Conservation (phyloP, 2,113 vertebrate species). For the Eulemur macaco region DNA sequence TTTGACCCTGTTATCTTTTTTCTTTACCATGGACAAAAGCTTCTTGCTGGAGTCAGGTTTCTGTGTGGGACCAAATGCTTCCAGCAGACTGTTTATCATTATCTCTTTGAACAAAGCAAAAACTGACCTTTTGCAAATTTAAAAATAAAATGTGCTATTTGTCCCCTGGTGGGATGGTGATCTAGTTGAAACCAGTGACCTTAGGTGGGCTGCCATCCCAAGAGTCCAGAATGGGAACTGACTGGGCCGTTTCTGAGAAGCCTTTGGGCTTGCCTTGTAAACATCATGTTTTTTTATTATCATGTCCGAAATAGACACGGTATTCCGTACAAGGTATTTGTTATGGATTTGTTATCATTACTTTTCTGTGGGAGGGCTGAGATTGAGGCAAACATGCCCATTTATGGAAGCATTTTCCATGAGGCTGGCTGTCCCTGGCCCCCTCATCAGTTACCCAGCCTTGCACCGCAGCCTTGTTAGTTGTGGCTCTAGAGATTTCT, state of each 20-base stretch:
- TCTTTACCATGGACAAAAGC: neutral
- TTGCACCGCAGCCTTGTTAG: slow-evolving; percentile 27
- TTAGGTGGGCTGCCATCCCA: neutral
- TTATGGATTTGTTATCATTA: slow-evolving; percentile 93
- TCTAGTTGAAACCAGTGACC: neutral
- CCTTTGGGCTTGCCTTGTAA: slow-evolving; percentile 45
- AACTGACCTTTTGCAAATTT: slow-evolving; percentile 45
- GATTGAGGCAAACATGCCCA: slow-evolving; percentile 91
- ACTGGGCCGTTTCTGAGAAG: neutral
- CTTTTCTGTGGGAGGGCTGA: slow-evolving; percentile 88
- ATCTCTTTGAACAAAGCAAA: slow-evolving; percentile 47
- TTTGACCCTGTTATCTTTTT: neutral
- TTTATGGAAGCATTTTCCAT: slow-evolving; percentile 90
- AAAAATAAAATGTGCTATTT: slow-evolving; percentile 7
- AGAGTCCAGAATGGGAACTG: neutral
- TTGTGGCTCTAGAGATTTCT: slow-evolving; percentile 64
- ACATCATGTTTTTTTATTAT: slow-evolving; percentile 79
- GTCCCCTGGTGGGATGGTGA: neutral
- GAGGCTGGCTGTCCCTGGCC: slow-evolving; percentile 63
- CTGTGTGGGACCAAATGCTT: neutral
- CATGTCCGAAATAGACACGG: slow-evolving; percentile 84
- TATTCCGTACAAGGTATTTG: slow-evolving; percentile 99
- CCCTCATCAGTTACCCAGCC: slow-evolving; percentile 56
- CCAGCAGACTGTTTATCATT: slow-evolving; percentile 21
- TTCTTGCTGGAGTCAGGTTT: neutral